Evolutionary conservation across 2,113 vertebrate species (phyloP).

Genomic region (Sula dactylatra): DNA sequence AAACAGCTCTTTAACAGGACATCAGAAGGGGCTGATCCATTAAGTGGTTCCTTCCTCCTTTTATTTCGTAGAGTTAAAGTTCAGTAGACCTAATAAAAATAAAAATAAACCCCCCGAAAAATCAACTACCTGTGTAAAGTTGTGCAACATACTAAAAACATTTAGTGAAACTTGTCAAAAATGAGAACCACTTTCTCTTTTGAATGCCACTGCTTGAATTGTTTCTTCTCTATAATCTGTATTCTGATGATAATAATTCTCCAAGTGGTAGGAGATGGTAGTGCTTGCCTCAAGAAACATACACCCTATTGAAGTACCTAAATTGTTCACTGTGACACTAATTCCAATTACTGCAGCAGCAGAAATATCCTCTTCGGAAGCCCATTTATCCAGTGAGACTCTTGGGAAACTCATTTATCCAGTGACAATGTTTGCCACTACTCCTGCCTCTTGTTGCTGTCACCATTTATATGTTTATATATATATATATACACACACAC

Average conservation of each 20-base stretch:
- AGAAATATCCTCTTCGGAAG: background rate
- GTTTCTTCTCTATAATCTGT: background rate
- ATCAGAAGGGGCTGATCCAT: background rate
- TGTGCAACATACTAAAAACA: background rate
- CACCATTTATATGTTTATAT: background rate
- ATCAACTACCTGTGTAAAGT: background rate
- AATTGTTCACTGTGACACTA: background rate
- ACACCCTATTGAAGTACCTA: accelerated
- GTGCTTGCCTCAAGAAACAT: background rate
- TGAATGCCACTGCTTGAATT: background rate
- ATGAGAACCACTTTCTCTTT: background rate
- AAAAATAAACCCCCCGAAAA: background rate
- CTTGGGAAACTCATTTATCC: background rate
- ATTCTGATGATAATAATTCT: background rate
- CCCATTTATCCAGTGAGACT: background rate
- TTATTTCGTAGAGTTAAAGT: background rate
- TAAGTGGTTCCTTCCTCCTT: background rate
- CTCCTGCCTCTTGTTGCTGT: background rate
- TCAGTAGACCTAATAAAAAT: background rate
- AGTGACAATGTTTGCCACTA: background rate
- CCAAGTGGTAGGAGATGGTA: background rate
- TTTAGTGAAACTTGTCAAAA: background rate
- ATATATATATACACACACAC: background rate
- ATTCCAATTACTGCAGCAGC: background rate
- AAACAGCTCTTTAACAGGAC: background rate